Evolutionary conservation across 2,888 invertebrate species (phyloP).

Genomic region (Eucera pruinosa): DNA sequence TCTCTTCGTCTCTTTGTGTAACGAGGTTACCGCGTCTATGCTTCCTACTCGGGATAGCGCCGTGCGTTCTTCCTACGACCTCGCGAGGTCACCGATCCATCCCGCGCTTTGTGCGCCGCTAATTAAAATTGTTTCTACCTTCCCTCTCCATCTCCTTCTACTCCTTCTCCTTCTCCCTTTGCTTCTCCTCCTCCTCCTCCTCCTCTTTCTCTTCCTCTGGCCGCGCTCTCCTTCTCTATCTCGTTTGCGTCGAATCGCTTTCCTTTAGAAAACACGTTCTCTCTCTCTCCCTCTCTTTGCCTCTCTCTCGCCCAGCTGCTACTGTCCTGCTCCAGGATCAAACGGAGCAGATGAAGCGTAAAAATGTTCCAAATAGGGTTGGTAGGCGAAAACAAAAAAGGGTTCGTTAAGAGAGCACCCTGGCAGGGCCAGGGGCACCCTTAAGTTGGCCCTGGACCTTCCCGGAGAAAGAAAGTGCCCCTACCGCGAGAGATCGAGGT

Average conservation of each 20-base stretch:
- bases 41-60: slow-evolving; percentile 40
- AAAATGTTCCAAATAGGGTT: neutral
- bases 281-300: too few species aligned
- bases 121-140: slow-evolving; percentile 42
- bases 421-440: slow-evolving; percentile 33
- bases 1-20: slow-evolving; percentile 42
- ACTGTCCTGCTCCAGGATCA: neutral
- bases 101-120: slow-evolving; percentile 31
- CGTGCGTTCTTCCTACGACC: slow-evolving; percentile 50
- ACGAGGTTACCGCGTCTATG: slow-evolving; percentile 44
- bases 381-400: neutral
- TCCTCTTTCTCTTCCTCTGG: neutral
- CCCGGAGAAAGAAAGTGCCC: slow-evolving; percentile 76
- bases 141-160: too few species aligned
- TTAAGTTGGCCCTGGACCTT: slow-evolving; percentile 56
- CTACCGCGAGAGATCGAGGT: slow-evolving; percentile 76
- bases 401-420: neutral
- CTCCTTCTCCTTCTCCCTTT: too few species aligned
- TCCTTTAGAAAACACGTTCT: neutral
- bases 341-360: neutral
- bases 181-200: too few species aligned
- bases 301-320: neutral
- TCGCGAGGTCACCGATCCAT: slow-evolving; percentile 56
- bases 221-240: neutral
- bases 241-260: neutral